These are phyloP conservation scores for Tiliqua scincoides DNA, from an alignment of 2,113 vertebrate genomes.

Conservation along the genomic window DNA sequence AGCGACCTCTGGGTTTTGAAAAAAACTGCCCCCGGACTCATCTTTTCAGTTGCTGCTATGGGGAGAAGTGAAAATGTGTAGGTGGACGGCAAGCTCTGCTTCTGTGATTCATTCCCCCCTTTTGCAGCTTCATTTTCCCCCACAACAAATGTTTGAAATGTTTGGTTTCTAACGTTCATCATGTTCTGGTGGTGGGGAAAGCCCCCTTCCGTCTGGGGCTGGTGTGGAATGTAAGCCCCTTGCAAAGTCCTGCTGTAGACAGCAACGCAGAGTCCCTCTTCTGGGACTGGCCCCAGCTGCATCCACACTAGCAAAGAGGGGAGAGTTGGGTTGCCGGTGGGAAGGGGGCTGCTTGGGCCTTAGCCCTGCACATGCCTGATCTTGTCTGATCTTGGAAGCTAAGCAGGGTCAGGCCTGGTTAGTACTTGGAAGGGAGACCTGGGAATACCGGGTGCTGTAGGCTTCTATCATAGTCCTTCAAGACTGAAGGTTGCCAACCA, in stretches of 20 bases:
- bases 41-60: background rate
- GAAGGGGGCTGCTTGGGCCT: background rate
- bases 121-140: too few relatives aligned
- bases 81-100: background rate
- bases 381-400: too few relatives aligned
- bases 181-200: background rate
- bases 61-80: background rate
- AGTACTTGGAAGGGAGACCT: too few relatives aligned
- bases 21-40: too few relatives aligned
- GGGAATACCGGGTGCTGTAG: too few relatives aligned
- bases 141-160: too few relatives aligned
- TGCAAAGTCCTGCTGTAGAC: background rate
- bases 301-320: background rate
- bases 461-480: too few relatives aligned
- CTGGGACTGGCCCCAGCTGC: background rate
- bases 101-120: background rate
- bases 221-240: background rate
- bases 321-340: background rate
- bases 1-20: too few relatives aligned
- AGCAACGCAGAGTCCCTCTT: background rate
- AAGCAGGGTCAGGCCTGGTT: too few relatives aligned
- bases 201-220: background rate
- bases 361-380: too few relatives aligned
- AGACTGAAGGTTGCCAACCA: too few relatives aligned
- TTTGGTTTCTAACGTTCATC: background rate